Percentiles rank a stretch among this genome's conserved stretches.
phyloP scores from a whole-genome alignment of 2,888 invertebrate genomes.

The Lordiphosa andalusiaca region DNA sequence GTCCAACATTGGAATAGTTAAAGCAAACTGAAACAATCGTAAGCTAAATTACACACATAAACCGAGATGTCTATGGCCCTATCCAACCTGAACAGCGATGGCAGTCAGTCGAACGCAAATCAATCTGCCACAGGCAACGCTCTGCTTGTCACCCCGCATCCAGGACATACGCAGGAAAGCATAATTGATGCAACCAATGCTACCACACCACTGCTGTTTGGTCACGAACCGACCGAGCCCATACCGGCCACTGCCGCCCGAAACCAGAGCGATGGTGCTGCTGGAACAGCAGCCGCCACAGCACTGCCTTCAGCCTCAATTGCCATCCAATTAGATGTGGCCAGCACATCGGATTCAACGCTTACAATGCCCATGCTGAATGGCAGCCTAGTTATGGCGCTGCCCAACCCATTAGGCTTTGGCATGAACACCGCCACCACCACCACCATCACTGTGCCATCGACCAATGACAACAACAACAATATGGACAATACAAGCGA shows the following conservation, averaged over 20 bases:
- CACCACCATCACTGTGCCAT: slow-evolving; percentile 26
- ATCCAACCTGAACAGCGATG: slow-evolving; percentile 66
- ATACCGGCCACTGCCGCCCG: slow-evolving; percentile 1
- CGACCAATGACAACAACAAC: slow-evolving; percentile 80
- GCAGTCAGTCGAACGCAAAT: slow-evolving; percentile 38
- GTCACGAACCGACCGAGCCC: slow-evolving; percentile 42
- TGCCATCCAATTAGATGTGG: slow-evolving; percentile 24
- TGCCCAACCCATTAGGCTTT: slow-evolving; percentile 58
- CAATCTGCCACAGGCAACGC: slow-evolving; percentile 19
- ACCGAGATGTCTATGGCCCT: slow-evolving; percentile 70
- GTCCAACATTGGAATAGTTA: slow-evolving; percentile 20
- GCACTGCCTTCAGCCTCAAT: slow-evolving; percentile 10
- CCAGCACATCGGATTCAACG: slow-evolving; percentile 6
- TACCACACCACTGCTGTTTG: slow-evolving; percentile 61
- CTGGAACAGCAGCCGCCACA: slow-evolving; percentile 9
- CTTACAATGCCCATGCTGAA: slow-evolving; percentile 72
- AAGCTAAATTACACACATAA: neutral
- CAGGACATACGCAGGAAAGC: slow-evolving; percentile 24
- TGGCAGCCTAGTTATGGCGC: slow-evolving; percentile 40
- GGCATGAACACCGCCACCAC: slow-evolving; percentile 51
- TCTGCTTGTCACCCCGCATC: slow-evolving; percentile 11
- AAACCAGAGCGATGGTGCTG: slow-evolving; percentile 5
- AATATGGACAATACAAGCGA: slow-evolving; percentile 91
- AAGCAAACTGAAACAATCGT: slow-evolving; percentile 3
- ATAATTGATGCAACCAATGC: slow-evolving; percentile 43